phyloP scores from a whole-genome alignment of 2,888 invertebrate species.

The Piscicola geometra region DNA sequence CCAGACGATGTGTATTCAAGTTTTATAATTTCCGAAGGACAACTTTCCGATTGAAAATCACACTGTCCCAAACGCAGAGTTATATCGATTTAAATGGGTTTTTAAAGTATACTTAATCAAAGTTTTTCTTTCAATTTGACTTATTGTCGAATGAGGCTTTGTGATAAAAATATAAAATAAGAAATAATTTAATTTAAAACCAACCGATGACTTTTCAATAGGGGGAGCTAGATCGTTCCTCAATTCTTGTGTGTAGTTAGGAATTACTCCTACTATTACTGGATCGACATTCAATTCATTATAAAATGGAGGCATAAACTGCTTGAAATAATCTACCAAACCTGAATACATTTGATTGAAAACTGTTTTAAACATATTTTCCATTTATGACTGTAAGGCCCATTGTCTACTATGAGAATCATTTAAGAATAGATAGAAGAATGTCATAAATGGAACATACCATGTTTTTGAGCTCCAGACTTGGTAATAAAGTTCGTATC shows the following conservation, averaged over 20 bases:
- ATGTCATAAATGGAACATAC: background rate
- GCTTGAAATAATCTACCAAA: conserved; percentile 15
- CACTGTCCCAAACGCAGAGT: background rate
- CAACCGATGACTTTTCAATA: too few species aligned
- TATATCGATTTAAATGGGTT: too few species aligned
- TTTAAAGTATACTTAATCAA: too few species aligned
- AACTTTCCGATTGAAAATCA: too few species aligned
- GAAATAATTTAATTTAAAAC: too few species aligned
- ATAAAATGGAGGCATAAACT: conserved; percentile 18
- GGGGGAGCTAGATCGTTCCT: background rate
- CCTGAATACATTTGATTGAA: background rate
- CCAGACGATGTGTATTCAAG: background rate
- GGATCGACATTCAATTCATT: background rate
- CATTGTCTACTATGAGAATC: too few species aligned
- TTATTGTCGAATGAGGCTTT: too few species aligned
- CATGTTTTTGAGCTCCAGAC: background rate
- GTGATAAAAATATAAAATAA: too few species aligned
- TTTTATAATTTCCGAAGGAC: background rate
- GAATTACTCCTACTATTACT: background rate
- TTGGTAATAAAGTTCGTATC: conserved; percentile 22
- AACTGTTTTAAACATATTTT: background rate
- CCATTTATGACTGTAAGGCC: too few species aligned
- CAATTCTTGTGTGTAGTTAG: background rate
- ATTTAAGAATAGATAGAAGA: too few species aligned
- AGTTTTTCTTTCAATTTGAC: too few species aligned